phyloP scores from a whole-genome alignment of 2,888 invertebrate genomes.

The Calephelis perditalis region DNA sequence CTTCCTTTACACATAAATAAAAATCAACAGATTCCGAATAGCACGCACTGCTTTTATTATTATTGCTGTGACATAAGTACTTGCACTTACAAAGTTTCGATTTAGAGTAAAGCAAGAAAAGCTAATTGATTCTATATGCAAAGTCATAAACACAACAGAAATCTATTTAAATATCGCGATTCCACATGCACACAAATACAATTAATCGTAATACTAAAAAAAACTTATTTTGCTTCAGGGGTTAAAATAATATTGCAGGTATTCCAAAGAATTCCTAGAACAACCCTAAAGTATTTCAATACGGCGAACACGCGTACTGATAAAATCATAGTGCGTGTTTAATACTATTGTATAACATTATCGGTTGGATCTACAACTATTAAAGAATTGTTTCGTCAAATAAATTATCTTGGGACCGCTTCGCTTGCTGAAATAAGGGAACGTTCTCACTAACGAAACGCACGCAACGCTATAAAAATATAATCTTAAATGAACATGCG shows the following conservation, averaged over 20 bases:
- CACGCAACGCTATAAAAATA: not conserved
- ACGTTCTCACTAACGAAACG: not conserved
- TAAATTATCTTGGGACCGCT: conserved; percentile 17
- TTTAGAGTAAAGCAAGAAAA: too few species aligned
- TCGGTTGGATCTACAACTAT: conserved; percentile 17
- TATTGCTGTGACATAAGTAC: too few species aligned
- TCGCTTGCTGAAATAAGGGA: conserved; percentile 14
- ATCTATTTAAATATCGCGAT: too few species aligned
- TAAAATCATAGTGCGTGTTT: conserved; percentile 17
- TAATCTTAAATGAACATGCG: not conserved
- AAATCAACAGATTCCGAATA: too few species aligned
- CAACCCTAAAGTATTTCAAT: conserved; percentile 4
- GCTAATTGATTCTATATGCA: too few species aligned
- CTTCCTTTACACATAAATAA: too few species aligned
- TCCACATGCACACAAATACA: too few species aligned
- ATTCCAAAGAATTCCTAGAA: not conserved
- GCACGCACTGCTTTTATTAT: too few species aligned
- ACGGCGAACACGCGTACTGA: conserved; percentile 6
- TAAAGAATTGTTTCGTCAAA: conserved; percentile 20
- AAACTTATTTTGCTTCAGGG: too few species aligned
- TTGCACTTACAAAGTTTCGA: too few species aligned
- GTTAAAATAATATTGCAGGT: not conserved
- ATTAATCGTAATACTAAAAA: too few species aligned
- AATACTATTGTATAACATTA: conserved; percentile 16
- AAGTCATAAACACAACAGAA: too few species aligned